Evolutionary conservation across 92 coral and sea anemone species (phyloP).

Genomic region (Parazoanthus swiftii): DNA sequence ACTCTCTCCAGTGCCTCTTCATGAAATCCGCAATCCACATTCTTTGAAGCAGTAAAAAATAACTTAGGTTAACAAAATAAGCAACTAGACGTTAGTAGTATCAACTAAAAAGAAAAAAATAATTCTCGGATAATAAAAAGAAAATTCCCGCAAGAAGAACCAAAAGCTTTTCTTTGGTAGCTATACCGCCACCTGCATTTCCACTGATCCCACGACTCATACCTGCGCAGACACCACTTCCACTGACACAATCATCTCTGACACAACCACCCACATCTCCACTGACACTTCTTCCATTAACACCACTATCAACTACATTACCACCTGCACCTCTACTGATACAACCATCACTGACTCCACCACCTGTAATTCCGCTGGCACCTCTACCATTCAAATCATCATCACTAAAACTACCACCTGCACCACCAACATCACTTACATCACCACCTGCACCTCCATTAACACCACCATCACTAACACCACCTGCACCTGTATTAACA

Average conservation of each 20-base stretch:
- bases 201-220: background rate
- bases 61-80: background rate
- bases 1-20: background rate
- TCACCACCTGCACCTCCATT: background rate
- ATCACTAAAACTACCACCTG: too few relatives aligned
- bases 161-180: constrained; percentile 3
- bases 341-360: background rate
- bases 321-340: background rate
- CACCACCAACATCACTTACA: background rate
- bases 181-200: background rate
- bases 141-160: background rate
- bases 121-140: background rate
- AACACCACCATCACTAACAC: background rate
- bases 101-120: background rate
- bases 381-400: too few relatives aligned
- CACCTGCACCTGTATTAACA: background rate
- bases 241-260: background rate
- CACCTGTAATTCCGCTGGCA: background rate
- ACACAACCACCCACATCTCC: background rate
- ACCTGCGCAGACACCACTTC: background rate
- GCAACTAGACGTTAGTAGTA: background rate
- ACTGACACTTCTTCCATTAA: background rate
- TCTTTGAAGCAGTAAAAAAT: background rate
- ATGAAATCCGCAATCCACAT: background rate
- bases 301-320: background rate